phyloP scores from a whole-genome alignment of 2,797 vertebrate genomes.

The Threskiornis aethiopicus region DNA sequence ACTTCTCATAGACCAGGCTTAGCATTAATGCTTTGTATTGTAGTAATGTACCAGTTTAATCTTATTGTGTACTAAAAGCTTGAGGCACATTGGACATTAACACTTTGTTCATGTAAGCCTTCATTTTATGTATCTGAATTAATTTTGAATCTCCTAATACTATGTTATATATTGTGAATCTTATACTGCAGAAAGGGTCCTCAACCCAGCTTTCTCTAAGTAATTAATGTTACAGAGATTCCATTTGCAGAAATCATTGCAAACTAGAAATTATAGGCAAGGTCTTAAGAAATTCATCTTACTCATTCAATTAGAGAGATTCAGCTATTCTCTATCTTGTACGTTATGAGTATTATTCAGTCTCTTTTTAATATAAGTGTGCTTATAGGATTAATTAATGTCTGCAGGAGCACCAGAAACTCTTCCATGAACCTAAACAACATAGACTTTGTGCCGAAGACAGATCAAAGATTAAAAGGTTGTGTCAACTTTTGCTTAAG shows the following conservation, averaged over 20 bases:
- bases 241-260: neutral
- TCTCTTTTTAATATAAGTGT: neutral
- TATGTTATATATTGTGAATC: neutral
- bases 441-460: neutral
- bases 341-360: neutral
- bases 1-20: neutral
- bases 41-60: neutral
- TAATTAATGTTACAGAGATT: neutral
- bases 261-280: neutral
- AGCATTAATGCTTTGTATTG: neutral
- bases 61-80: neutral
- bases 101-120: neutral
- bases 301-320: neutral
- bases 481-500: neutral
- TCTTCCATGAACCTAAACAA: neutral
- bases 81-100: neutral
- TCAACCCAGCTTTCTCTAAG: neutral
- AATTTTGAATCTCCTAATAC: neutral
- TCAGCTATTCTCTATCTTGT: neutral
- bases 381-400: neutral
- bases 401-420: neutral
- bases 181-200: neutral
- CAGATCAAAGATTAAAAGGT: neutral
- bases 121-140: neutral
- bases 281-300: neutral